phyloP scores from a whole-genome alignment of 2,113 vertebrate species.

The Genyomyrus donnyi region DNA sequence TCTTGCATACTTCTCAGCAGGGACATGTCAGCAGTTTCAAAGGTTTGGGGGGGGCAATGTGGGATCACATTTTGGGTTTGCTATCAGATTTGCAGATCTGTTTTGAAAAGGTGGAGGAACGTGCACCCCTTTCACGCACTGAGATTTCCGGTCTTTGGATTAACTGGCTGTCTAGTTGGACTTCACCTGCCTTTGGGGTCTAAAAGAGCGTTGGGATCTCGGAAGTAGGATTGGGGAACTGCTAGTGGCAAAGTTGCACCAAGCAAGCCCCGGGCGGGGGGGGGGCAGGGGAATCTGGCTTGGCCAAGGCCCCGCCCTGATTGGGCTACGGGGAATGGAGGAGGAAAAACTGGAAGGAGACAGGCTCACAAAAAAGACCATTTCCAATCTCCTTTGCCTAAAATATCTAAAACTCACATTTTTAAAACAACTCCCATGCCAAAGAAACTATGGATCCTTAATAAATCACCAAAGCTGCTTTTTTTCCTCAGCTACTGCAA shows the following conservation, averaged over 20 bases:
- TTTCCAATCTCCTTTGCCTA: constrained; percentile 62
- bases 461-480: constrained; percentile 48
- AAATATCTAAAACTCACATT: constrained; percentile 60
- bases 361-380: constrained; percentile 25
- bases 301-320: background rate
- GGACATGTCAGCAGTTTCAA: background rate
- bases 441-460: constrained; percentile 55
- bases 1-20: background rate
- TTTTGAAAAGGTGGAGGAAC: constrained; percentile 4
- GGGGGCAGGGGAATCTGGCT: background rate
- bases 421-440: constrained; percentile 54
- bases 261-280: background rate
- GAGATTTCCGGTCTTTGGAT: background rate
- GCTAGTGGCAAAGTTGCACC: background rate
- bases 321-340: background rate
- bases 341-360: constrained; percentile 39
- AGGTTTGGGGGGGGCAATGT: background rate
- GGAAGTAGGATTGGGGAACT: background rate
- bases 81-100: background rate
- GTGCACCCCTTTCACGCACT: background rate
- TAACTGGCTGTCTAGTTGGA: background rate
- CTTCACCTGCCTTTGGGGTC: background rate
- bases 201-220: background rate
- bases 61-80: background rate
- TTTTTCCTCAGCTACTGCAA: constrained; percentile 44